Evolutionary conservation across 2,888 invertebrate species (phyloP).

Genomic region (Cistogaster globosa): DNA sequence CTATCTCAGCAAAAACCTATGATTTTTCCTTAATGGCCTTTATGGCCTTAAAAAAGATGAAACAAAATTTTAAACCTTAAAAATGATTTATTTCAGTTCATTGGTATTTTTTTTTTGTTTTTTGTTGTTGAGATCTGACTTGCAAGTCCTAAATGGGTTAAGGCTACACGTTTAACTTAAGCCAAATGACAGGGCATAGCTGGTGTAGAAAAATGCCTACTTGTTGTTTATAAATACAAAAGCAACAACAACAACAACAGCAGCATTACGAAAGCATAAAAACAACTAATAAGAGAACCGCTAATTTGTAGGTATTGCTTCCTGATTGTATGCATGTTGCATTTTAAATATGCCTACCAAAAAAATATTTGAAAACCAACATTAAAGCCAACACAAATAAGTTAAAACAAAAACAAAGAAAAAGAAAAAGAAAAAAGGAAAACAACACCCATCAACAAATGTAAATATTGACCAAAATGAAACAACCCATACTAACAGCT

Average conservation of each 20-base stretch:
- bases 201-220: neutral
- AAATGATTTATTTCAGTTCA: too few relatives aligned
- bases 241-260: slow-evolving; percentile 5
- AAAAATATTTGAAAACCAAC: slow-evolving; percentile 66
- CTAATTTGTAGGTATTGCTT: slow-evolving; percentile 70
- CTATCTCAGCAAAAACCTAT: too few relatives aligned
- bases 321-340: slow-evolving; percentile 75
- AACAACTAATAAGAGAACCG: slow-evolving; percentile 55
- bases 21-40: too few relatives aligned
- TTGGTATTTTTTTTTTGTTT: too few relatives aligned
- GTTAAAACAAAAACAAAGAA: neutral
- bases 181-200: slow-evolving; percentile 28
- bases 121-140: too few relatives aligned
- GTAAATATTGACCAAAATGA: slow-evolving; percentile 53
- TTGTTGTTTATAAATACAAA: neutral
- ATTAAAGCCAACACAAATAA: slow-evolving; percentile 69
- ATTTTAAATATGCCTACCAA: slow-evolving; percentile 77
- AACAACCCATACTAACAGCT: slow-evolving; percentile 56
- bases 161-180: neutral
- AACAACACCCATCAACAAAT: slow-evolving; percentile 71
- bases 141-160: slow-evolving; percentile 6
- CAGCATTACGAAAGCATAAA: slow-evolving; percentile 26
- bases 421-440: neutral
- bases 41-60: too few relatives aligned
- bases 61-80: too few relatives aligned